Evolutionary conservation across 2,797 vertebrate species (phyloP).

Genomic region (Artibeus jamaicensis): DNA sequence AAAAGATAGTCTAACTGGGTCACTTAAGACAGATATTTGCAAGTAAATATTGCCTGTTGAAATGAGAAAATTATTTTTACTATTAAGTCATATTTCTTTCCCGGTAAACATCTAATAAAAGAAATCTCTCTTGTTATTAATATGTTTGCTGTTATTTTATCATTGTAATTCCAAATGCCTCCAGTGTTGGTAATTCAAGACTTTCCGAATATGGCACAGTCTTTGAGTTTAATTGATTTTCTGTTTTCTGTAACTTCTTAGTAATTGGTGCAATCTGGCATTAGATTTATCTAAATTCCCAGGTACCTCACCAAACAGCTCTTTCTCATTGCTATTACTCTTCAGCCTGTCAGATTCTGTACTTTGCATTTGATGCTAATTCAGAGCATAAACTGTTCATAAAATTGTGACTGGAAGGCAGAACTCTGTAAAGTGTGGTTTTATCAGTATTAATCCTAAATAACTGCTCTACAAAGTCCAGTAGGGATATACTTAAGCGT

Average conservation of each 20-base stretch:
- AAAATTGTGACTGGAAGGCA: neutral
- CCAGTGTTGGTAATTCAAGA: neutral
- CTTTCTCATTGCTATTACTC: constrained; percentile 7
- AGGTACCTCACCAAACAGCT: neutral
- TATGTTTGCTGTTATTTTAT: constrained; percentile 20
- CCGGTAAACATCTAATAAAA: neutral
- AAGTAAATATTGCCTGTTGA: neutral
- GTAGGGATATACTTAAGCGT: neutral
- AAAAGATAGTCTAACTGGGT: neutral
- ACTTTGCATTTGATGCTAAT: neutral
- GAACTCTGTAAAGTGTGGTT: neutral
- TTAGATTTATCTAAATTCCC: neutral
- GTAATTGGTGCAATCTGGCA: constrained; percentile 11
- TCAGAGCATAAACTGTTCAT: neutral
- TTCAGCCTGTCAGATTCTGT: neutral
- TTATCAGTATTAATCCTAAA: neutral
- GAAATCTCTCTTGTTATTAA: neutral
- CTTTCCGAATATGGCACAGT: constrained; percentile 8
- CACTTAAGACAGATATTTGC: neutral
- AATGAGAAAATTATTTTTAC: constrained; percentile 15
- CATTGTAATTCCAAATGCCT: constrained; percentile 2
- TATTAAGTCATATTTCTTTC: neutral
- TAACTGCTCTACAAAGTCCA: neutral
- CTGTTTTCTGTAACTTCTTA: constrained; percentile 22
- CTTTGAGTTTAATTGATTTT: constrained; percentile 50